These are phyloP conservation scores for Iguana delicatissima DNA, from an alignment of 2,797 vertebrate genomes.

Conservation along the genomic window DNA sequence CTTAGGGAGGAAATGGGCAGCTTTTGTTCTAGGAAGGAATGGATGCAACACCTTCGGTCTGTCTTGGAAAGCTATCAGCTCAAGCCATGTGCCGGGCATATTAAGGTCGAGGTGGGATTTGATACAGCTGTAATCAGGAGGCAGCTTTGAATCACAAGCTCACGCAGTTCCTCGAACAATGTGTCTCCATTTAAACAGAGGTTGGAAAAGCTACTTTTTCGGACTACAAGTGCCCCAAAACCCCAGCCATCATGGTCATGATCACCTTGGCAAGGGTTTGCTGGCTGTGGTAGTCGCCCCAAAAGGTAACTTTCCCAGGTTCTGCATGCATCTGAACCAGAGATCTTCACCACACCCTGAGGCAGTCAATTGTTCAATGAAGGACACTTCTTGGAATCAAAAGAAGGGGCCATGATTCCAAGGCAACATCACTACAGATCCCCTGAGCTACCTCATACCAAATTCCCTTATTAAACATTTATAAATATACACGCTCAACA, in stretches of 20 bases:
- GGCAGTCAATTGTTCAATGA: background rate
- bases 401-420: background rate
- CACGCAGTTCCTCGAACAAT: too few relatives aligned
- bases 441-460: background rate
- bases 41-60: too few relatives aligned
- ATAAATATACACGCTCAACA: background rate
- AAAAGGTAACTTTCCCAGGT: too few relatives aligned
- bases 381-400: too few relatives aligned
- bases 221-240: background rate
- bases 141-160: background rate
- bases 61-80: background rate
- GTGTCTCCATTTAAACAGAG: background rate
- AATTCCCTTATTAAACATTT: background rate
- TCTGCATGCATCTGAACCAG: background rate
- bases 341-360: too few relatives aligned
- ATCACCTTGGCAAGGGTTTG: too few relatives aligned
- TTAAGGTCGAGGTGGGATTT: background rate
- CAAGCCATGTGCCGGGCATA: too few relatives aligned
- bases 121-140: background rate
- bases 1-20: too few relatives aligned
- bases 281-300: too few relatives aligned
- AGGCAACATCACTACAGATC: too few relatives aligned
- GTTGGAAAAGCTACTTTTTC: background rate
- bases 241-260: background rate
- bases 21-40: background rate